Evolutionary conservation across 2,888 invertebrate species (phyloP), one percentile per base, ranked within the genome.

Genomic region (Tuta absoluta): DNA sequence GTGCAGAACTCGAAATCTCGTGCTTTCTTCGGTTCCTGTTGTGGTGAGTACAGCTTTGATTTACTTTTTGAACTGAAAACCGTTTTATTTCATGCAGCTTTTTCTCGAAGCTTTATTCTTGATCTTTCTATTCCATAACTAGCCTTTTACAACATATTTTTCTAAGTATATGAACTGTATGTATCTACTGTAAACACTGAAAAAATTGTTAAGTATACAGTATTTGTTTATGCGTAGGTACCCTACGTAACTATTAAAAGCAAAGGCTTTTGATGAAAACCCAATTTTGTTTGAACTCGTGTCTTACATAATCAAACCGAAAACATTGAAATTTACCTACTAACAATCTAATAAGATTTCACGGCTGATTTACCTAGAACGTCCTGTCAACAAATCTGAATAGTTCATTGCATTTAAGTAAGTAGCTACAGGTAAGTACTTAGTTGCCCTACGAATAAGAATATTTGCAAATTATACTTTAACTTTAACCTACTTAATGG

Each of bases 11-110:
- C 51, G 12, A 23, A 53, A 23, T 5, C 60, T 48, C 37, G 12
- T 33, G 23, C 49, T 49, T 24, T 61, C 33, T 28, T 33, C 24
- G 33, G 10, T 59, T 58, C 21, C 49, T 49, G 51, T 49, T 41
- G 49, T 41, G 60, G 63, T 65, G 17, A 65, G 65, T 65, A 24
- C 10, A 45, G 33, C 60, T 63, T 65, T 63, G 41, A 57, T 58
- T 62, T 62, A 62, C 28, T 51, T 65, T 45, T 59, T 19, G 37
- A 57, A 37, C 37, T 37, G 21, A 33, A 11, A 37, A 57, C 37
- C 17, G 57, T 57, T 11, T 12, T 4, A 0, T 53, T 23, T 19
- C 51, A 3, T 12, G 17, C 8, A 51, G 33, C 33, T 33, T 33
- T 8, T 33, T 33, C 4, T n/a, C n/a, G n/a, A n/a, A n/a, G n/a